Evolutionary conservation across 1,140 invertebrate genomes (phyloP), one percentile per base, ranked within the genome.

Genomic region (Asbolus verrucosus): DNA sequence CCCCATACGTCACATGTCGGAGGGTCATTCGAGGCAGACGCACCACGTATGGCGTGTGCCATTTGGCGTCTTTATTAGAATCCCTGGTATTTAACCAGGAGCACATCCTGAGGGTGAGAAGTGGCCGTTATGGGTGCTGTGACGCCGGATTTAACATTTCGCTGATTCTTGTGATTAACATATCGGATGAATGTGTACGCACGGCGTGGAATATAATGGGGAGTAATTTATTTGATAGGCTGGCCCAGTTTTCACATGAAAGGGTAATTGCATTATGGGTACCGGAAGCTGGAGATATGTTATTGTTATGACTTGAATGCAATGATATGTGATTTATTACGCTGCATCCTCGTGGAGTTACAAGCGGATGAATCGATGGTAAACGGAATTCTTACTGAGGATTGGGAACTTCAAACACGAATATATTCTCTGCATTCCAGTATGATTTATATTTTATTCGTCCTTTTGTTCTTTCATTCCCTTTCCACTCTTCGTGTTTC

Each of bases 41-140:
- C n/a, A 18, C 15, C 19, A 41, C 13, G 67, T 39, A n/a, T 62
- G 67, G 67, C 67, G 19, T 69, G 67, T 69, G 67, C 67, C 54
- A 69, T 69, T 69, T 69, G 67, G 67, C 38, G 50, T 38, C 60
- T 39, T n/a, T n/a, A n/a, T 11, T 18, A 11, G 19, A 62, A 62
- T 62, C 60, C 60, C 21, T 18, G 5, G 19, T 27, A 63, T 15
- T 62, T 21, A 39, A 63, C 18, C 33, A 6, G 31, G 60, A 33
- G 27, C 60, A 63, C 61, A 63, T 39, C 46, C 46, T 54, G 46
- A 54, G 46, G 46, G 46, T 27, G 46, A 50, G 21, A 50, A 50
- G 21, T 19, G n/a, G n/a, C 33, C 33, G 33, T 36, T 36, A n/a
- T 2, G 33, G 3, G 8, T 3, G 8, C 24, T 4, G 11, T 36